These are phyloP conservation scores for Zaprionus ghesquierei DNA, from an alignment of 1,140 invertebrate genomes.

Conservation along the genomic window DNA sequence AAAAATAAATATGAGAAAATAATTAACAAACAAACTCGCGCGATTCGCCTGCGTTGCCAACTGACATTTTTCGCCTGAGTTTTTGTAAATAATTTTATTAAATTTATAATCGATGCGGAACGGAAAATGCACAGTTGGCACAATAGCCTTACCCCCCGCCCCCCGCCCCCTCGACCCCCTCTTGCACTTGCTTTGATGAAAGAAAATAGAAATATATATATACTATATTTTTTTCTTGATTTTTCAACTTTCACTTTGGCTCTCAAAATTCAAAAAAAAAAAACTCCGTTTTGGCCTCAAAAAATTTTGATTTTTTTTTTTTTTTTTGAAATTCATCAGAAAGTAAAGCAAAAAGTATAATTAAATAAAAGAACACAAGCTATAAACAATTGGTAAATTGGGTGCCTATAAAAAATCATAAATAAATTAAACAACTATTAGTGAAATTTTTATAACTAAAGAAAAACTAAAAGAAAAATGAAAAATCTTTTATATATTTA, in stretches of 20 bases:
- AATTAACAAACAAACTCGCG: neutral
- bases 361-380: slow-evolving; percentile 43
- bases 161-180: neutral
- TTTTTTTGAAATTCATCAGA: slow-evolving; percentile 35
- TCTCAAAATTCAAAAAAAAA: slow-evolving; percentile 21
- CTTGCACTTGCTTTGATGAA: slow-evolving; percentile 7
- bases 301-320: slow-evolving; percentile 10
- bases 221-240: neutral
- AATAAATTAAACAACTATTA: slow-evolving; percentile 75
- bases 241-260: slow-evolving; percentile 15
- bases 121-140: slow-evolving; percentile 19
- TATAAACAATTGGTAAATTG: slow-evolving; percentile 81
- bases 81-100: slow-evolving; percentile 82
- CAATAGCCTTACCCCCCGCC: too few species aligned
- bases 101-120: slow-evolving; percentile 65
- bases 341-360: slow-evolving; percentile 10
- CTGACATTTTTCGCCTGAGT: slow-evolving; percentile 40
- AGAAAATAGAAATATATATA: slow-evolving; percentile 7
- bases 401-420: slow-evolving; percentile 80
- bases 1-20: slow-evolving; percentile 18
- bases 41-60: neutral
- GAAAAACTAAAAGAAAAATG: slow-evolving; percentile 31
- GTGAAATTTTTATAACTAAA: slow-evolving; percentile 80
- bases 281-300: slow-evolving; percentile 18
- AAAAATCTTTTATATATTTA: slow-evolving; percentile 60